These are phyloP conservation scores for Trissolcus brochymenae DNA, from an alignment of 2,888 invertebrate genomes.

Conservation along the genomic window DNA sequence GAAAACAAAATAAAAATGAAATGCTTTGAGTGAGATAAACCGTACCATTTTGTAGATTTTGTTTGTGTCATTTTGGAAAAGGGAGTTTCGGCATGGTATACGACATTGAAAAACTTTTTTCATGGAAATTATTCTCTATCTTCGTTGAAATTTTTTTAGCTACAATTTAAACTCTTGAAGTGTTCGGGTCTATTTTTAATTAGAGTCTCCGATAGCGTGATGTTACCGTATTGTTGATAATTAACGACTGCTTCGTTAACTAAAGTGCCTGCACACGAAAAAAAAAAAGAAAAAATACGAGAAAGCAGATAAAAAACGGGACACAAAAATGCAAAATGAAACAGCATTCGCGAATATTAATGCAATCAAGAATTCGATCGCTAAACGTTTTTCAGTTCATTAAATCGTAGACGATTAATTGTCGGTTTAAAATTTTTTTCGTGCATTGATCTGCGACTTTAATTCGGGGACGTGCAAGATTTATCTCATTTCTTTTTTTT, in stretches of 20 bases:
- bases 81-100: too few relatives aligned
- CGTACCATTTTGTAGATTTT: too few relatives aligned
- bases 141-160: slow-evolving; percentile 48
- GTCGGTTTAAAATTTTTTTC: not conserved
- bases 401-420: too few relatives aligned
- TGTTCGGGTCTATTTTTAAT: slow-evolving; percentile 56
- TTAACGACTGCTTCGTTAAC: slow-evolving; percentile 56
- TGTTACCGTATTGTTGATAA: slow-evolving; percentile 57
- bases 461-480: not conserved
- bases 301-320: slow-evolving; percentile 11
- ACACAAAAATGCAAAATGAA: slow-evolving; percentile 9
- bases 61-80: too few relatives aligned
- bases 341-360: not conserved
- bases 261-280: slow-evolving; percentile 48
- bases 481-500: not conserved
- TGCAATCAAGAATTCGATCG: too few relatives aligned
- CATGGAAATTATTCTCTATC: not conserved
- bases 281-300: slow-evolving; percentile 17
- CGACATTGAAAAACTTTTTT: too few relatives aligned
- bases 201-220: slow-evolving; percentile 54
- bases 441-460: not conserved
- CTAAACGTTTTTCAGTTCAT: too few relatives aligned
- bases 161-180: slow-evolving; percentile 54
- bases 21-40: too few relatives aligned
- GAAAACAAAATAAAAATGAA: too few relatives aligned